Percentiles rank a stretch among this genome's conserved stretches.
Evolutionary conservation across 37 sponge, comb jelly and placozoan genomes (phyloP).

Genomic region (Amphimedon queenslandica): DNA sequence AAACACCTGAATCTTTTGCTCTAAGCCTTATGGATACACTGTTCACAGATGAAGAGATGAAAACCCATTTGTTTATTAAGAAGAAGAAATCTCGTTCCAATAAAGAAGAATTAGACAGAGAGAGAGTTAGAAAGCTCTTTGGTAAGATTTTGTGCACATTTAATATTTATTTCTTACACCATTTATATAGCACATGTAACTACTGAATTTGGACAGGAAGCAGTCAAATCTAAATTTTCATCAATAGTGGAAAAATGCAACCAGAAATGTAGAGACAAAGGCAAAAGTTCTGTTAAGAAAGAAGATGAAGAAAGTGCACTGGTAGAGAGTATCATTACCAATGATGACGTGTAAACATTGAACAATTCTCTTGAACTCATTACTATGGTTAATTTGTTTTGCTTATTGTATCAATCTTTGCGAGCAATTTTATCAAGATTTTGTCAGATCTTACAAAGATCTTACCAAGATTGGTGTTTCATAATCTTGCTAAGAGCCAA

Average conservation of each 20-base stretch:
- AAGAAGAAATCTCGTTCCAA: neutral
- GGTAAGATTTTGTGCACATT: neutral
- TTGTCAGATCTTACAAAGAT: neutral
- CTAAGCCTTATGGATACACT: neutral
- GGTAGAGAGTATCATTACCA: neutral
- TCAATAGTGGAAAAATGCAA: neutral
- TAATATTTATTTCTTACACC: too few relatives aligned
- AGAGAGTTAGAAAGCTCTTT: neutral
- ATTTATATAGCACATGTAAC: neutral
- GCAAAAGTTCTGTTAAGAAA: neutral
- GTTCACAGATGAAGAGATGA: conserved; percentile 3
- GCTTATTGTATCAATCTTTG: neutral
- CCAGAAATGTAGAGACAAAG: conserved; percentile 1
- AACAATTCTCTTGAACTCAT: neutral
- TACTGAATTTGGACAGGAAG: neutral
- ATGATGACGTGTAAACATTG: neutral
- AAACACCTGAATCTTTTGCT: neutral
- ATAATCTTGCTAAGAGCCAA: neutral
- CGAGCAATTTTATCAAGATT: neutral
- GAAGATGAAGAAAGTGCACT: neutral
- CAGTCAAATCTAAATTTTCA: neutral
- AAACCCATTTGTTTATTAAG: conserved; percentile 1
- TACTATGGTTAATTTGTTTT: neutral
- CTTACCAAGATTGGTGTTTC: neutral
- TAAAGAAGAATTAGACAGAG: neutral